Base-by-base conservation (phyloP, 2,797 vertebrate species). In the Ptychadena robeensis region DNA sequence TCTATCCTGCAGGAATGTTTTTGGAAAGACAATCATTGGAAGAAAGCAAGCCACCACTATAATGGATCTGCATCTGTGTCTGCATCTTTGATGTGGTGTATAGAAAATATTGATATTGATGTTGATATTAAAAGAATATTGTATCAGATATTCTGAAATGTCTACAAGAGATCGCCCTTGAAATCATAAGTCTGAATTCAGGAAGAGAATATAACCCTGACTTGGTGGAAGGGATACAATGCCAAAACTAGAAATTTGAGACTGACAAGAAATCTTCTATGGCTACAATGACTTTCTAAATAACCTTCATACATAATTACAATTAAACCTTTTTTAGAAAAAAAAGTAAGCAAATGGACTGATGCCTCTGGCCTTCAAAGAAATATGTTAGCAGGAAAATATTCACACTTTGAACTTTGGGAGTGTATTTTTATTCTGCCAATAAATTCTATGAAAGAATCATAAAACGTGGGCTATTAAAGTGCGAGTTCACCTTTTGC, bases 391-490 rank as follows among this genome's bases (percentile, higher is more conserved):
- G 28, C 35, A n/a, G 32, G n/a, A 44, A 65, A 66, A 44, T 25
- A 66, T 44, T 77, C 22, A 48, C 18, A 35, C 31, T 66, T 44
- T 66, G 38, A 77, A 30, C 37, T 77, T 48, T 69, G 44, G 10
- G 53, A 48, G 18, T 57, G n/a, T 32, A 53, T 28, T 8, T 66
- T 67, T 53, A 57, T 68, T 79, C 34, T 8, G 35, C 14, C 7
- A 79, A 68, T 78, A 57, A 78, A 68, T 53, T 7, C n/a, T 37
- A 64, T 59, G 9, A 35, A 67, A 38, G 28, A 35, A 67, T 67
- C 22, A 9, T 53, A 67, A 44, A n/a, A 37, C 30, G 6, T 64
- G 11, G n/a, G 7, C 32, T 67, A 4, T 32, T n/a, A 78, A 77
- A 77, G 44, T 44, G 40, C 18, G 12, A 53, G 59, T 61, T 61